Evolutionary conservation across 1,140 invertebrate genomes (phyloP).

Genomic region (Drosophila pandora): DNA sequence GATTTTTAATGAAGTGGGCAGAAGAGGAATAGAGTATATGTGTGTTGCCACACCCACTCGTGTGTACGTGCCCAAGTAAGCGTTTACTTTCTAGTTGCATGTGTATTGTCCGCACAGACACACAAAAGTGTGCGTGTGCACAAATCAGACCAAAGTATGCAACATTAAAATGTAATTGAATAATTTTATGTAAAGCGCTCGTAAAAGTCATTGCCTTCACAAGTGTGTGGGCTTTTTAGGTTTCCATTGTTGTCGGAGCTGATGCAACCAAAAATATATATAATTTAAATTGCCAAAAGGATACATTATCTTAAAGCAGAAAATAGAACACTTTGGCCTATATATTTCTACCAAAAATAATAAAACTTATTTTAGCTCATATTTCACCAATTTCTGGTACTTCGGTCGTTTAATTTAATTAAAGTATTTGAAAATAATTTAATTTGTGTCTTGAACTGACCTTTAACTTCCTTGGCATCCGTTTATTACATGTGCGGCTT

Average conservation of each 20-base stretch:
- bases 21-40: neutral
- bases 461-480: neutral
- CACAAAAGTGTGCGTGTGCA: slow-evolving; percentile 4
- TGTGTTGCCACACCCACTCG: slow-evolving; percentile 16
- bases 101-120: neutral
- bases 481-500: neutral
- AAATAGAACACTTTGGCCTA: neutral
- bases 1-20: slow-evolving; percentile 73
- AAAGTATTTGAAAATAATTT: slow-evolving; percentile 8
- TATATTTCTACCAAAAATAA: neutral
- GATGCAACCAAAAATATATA: slow-evolving; percentile 2
- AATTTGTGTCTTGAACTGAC: neutral
- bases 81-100: slow-evolving; percentile 11
- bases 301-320: neutral
- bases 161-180: slow-evolving; percentile 61
- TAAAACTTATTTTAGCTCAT: too few relatives aligned
- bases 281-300: neutral
- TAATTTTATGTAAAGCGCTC: slow-evolving; percentile 48
- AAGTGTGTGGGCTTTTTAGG: neutral
- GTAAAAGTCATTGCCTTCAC: slow-evolving; percentile 25
- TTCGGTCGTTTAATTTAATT: slow-evolving; percentile 1
- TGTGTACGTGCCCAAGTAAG: slow-evolving; percentile 28
- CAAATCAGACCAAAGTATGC: slow-evolving; percentile 39
- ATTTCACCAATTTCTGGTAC: too few relatives aligned
- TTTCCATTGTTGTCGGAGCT: slow-evolving; percentile 30